phyloP scores from a whole-genome alignment of 1,140 invertebrate species.

The Pogonomyrmex californicus region DNA sequence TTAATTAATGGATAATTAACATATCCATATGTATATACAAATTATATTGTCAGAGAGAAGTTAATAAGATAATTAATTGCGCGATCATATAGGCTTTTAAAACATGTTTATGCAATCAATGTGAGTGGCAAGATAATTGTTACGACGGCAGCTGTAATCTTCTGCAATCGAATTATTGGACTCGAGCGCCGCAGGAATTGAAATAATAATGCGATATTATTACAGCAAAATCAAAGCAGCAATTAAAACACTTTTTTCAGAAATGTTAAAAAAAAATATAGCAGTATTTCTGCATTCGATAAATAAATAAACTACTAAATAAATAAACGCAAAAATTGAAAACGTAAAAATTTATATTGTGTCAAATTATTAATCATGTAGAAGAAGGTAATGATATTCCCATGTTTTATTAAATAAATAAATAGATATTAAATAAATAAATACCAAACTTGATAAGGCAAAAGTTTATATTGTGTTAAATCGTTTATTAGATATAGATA shows the following conservation, averaged over 20 bases:
- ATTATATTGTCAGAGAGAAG: slow-evolving; percentile 12
- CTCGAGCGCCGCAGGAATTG: not conserved
- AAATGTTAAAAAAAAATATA: not conserved
- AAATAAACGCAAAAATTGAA: not conserved
- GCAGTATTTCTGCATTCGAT: not conserved
- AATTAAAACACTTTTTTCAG: not conserved
- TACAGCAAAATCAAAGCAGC: not conserved
- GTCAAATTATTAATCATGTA: not conserved
- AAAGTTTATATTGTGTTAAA: not conserved
- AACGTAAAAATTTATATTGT: not conserved
- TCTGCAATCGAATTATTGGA: slow-evolving; percentile 37
- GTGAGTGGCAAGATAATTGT: slow-evolving; percentile 51
- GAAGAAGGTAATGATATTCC: no score
- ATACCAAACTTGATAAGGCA: not conserved
- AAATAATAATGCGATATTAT: slow-evolving; percentile 31
- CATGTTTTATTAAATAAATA: not conserved
- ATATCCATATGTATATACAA: not conserved
- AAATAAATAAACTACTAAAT: not conserved
- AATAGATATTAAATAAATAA: not conserved
- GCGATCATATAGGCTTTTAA: not conserved
- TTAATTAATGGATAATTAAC: slow-evolving; percentile 28
- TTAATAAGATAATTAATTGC: slow-evolving; percentile 57
- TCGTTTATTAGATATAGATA: not conserved
- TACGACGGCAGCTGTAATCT: slow-evolving; percentile 34
- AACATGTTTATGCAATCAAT: slow-evolving; percentile 7